These are phyloP conservation scores for Epistrophe eligans DNA, from an alignment of 2,888 invertebrate species.

Conservation along the genomic window DNA sequence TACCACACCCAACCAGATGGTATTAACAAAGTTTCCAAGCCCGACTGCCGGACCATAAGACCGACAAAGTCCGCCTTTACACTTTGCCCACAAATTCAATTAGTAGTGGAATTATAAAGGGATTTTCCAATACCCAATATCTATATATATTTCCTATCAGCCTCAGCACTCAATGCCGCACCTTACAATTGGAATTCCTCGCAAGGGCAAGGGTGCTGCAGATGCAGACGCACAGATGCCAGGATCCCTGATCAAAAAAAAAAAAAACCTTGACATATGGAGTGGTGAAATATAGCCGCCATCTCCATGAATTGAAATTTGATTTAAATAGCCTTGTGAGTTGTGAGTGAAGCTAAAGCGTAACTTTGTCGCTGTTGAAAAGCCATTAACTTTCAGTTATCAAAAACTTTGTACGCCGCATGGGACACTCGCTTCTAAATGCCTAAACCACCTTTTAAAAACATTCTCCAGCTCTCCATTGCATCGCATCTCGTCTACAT, in stretches of 20 bases:
- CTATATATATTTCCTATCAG: neutral
- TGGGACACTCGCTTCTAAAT: constrained; percentile 64
- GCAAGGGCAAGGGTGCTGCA: constrained; percentile 26
- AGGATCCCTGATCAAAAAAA: neutral
- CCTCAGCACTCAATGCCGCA: constrained; percentile 1
- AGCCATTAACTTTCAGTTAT: constrained; percentile 75
- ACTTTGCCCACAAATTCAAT: constrained; percentile 64
- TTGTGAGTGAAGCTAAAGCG: constrained; percentile 43
- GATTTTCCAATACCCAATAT: constrained; percentile 52
- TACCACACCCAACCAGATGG: constrained; percentile 37
- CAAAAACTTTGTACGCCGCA: constrained; percentile 69
- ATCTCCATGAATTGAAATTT: constrained; percentile 66
- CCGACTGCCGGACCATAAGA: constrained; percentile 9
- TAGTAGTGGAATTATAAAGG: constrained; percentile 62
- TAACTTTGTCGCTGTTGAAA: constrained; percentile 67
- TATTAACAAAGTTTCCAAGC: constrained; percentile 57
- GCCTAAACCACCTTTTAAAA: constrained; percentile 56
- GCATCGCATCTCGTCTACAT: constrained; percentile 8
- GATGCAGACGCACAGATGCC: constrained; percentile 3
- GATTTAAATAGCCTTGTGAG: constrained; percentile 69
- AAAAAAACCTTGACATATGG: constrained; percentile 55
- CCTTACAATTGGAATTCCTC: constrained; percentile 60
- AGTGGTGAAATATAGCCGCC: constrained; percentile 53
- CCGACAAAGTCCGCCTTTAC: constrained; percentile 20
- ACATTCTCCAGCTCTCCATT: constrained; percentile 6